Percentiles rank a stretch among this genome's conserved stretches.
Evolutionary conservation across 2,888 invertebrate species (phyloP).

Genomic region (Cryptus armator): DNA sequence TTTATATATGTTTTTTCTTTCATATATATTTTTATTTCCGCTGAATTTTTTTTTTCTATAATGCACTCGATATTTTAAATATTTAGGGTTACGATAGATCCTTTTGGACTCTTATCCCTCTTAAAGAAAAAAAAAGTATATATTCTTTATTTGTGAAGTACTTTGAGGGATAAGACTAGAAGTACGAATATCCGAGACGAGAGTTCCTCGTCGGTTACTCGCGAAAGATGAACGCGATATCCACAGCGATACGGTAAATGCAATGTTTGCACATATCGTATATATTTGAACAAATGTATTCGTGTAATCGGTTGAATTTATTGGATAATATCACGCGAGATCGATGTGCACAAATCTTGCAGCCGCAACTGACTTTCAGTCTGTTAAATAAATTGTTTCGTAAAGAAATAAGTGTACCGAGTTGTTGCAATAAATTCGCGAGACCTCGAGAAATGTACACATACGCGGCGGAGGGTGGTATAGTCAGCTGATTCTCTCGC

Average conservation of each 20-base stretch:
- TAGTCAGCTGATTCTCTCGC: no score
- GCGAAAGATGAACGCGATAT: neutral
- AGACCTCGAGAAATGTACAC: conserved; percentile 3
- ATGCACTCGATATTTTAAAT: no score
- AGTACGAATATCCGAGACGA: neutral
- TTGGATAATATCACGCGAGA: conserved; percentile 61
- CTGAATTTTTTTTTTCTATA: no score
- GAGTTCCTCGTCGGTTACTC: neutral
- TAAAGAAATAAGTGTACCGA: conserved; percentile 48
- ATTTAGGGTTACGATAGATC: no score
- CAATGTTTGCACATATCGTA: conserved; percentile 14
- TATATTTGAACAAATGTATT: neutral
- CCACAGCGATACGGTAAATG: neutral
- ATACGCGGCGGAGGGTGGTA: neutral
- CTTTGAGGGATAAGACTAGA: neutral
- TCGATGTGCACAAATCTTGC: conserved; percentile 45
- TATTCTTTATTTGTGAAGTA: neutral
- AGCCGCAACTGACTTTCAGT: conserved; percentile 9
- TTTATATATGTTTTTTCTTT: no score
- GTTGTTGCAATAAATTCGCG: conserved; percentile 38
- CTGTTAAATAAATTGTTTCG: conserved; percentile 61
- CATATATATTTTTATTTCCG: no score
- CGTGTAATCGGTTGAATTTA: conserved; percentile 44
- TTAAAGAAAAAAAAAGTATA: no score
- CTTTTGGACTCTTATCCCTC: no score